Percentiles rank a stretch among this genome's conserved stretches.
phyloP scores from a whole-genome alignment of 2,797 vertebrate genomes.

The Pseudocheirus occidentalis region DNA sequence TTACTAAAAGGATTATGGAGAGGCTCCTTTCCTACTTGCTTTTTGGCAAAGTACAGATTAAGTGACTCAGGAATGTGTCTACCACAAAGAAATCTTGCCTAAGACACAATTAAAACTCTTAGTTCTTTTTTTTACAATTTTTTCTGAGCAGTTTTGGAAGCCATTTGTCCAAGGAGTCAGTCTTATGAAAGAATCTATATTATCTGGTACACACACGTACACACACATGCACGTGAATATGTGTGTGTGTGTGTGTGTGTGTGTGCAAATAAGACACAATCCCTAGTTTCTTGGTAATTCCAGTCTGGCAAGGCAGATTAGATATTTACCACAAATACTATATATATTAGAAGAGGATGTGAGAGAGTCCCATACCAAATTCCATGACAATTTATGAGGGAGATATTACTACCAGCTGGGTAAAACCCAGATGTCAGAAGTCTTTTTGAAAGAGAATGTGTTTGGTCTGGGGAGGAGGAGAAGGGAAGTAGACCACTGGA shows the following conservation, averaged over 20 bases:
- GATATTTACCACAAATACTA: background rate
- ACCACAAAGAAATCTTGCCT: background rate
- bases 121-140: background rate
- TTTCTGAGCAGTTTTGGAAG: background rate
- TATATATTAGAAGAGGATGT: background rate
- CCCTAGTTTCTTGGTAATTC: background rate
- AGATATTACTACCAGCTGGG: background rate
- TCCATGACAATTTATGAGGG: background rate
- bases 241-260: no score
- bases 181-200: background rate
- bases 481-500: background rate
- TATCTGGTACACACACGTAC: no score
- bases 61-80: background rate
- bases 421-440: background rate
- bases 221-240: no score
- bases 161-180: background rate
- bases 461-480: background rate
- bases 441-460: background rate
- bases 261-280: background rate
- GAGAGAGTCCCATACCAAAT: background rate
- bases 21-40: background rate
- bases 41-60: background rate
- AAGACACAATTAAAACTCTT: background rate
- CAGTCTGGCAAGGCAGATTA: background rate
- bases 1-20: background rate